These are phyloP conservation scores for Tauraco hartlaubi DNA, from an alignment of 2,797 vertebrate genomes.

Conservation along the genomic window DNA sequence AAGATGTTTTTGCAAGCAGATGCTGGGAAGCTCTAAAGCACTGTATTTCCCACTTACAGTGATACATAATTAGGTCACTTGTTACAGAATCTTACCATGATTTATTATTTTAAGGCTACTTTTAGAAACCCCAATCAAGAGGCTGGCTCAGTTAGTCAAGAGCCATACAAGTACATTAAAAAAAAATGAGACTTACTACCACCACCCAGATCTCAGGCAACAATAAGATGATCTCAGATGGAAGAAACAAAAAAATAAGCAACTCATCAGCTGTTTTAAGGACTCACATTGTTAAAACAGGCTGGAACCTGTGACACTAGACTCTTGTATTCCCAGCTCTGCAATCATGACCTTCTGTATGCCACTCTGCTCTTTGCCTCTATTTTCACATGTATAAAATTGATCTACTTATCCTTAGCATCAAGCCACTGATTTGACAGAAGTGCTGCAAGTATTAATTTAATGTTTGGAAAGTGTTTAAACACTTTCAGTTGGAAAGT, in stretches of 20 bases:
- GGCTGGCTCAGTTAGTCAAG: background rate
- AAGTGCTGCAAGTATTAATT: conserved; percentile 41
- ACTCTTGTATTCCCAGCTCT: background rate
- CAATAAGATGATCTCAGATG: background rate
- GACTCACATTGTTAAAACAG: background rate
- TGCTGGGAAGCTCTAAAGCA: background rate
- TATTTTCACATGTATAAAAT: background rate
- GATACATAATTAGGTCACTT: background rate
- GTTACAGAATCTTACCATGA: background rate
- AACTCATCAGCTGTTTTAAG: background rate
- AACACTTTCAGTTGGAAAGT: conserved; percentile 11
- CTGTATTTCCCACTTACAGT: background rate
- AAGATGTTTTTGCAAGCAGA: background rate
- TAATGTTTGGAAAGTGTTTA: conserved; percentile 32
- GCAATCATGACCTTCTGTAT: background rate
- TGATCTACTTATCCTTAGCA: background rate
- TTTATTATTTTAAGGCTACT: background rate
- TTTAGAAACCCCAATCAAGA: background rate
- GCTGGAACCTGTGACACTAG: background rate
- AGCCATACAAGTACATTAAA: background rate
- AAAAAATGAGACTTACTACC: background rate
- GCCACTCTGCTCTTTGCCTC: background rate
- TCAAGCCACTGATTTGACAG: conserved; percentile 18
- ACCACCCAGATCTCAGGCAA: background rate
- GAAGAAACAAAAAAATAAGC: background rate